A percentile compares a stretch with the other conserved stretches of the same genome.
Conservation (phyloP, 1,140 invertebrate species). For the Drosophila azteca region DNA sequence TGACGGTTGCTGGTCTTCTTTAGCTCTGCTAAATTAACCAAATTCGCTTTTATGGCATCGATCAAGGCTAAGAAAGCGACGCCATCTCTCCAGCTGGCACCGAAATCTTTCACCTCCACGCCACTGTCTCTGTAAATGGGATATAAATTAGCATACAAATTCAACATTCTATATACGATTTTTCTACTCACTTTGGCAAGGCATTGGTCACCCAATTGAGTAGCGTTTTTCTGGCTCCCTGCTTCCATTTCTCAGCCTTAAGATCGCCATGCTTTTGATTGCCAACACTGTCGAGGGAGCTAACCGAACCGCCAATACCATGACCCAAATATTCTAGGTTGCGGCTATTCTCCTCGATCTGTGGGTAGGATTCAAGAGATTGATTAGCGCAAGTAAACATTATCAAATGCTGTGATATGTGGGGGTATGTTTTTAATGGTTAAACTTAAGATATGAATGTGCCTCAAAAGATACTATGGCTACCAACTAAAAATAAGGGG, state of each 20-base stretch:
- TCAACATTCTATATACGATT: too few species aligned
- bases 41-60: conserved; percentile 96
- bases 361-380: conserved; percentile 35
- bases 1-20: conserved; percentile 89
- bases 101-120: conserved; percentile 96
- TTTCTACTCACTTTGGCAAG: conserved; percentile 91
- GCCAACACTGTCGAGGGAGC: conserved; percentile 90
- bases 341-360: conserved; percentile 98
- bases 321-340: conserved; percentile 94
- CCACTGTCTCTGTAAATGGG: conserved; percentile 89
- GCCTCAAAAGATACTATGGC: conserved; percentile 32
- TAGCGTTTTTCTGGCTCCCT: conserved; percentile 95
- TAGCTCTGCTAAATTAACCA: conserved; percentile 94
- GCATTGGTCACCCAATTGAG: conserved; percentile 97
- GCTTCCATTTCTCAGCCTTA: conserved; percentile 91
- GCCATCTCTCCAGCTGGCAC: conserved; percentile 98
- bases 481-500: conserved; percentile 38
- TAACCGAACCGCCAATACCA: conserved; percentile 90
- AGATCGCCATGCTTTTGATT: conserved; percentile 85
- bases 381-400: conserved; percentile 1
- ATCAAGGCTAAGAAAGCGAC: conserved; percentile 98
- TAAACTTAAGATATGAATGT: conserved; percentile 54
- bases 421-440: conserved; percentile 20
- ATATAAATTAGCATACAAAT: conserved; percentile 9
- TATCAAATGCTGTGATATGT: conserved; percentile 14